Conservation (phyloP, 2,113 vertebrate species). For the Crotalus horridus region DNA sequence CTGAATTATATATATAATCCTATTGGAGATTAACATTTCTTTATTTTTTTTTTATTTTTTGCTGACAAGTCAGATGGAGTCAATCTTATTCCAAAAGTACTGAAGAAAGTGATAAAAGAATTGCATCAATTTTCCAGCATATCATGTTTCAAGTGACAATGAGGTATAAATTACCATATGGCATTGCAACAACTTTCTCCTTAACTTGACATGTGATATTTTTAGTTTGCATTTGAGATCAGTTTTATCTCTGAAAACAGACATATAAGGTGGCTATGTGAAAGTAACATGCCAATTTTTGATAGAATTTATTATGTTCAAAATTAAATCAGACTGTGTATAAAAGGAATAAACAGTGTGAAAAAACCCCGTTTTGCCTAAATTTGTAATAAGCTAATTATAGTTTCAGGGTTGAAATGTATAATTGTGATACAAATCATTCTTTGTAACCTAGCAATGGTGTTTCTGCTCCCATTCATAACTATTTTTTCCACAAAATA, state of each 20-base stretch:
- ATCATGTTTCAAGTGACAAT: background rate
- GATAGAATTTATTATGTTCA: background rate
- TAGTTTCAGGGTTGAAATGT: background rate
- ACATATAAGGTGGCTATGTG: background rate
- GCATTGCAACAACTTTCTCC: background rate
- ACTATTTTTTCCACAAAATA: background rate
- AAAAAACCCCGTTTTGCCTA: background rate
- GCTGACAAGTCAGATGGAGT: background rate
- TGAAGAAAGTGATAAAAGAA: background rate
- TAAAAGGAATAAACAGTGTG: background rate
- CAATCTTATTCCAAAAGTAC: background rate
- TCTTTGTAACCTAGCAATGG: background rate
- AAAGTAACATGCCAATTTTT: background rate
- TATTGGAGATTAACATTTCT: background rate
- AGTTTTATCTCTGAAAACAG: background rate
- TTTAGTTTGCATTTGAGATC: background rate
- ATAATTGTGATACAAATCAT: background rate
- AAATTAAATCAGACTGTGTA: background rate
- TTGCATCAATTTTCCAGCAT: background rate
- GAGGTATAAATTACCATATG: background rate
- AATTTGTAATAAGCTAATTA: background rate
- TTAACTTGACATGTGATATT: background rate
- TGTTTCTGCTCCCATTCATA: background rate
- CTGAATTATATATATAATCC: background rate
- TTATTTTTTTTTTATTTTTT: background rate